Conservation (phyloP, 2,888 invertebrate genomes). For the Ophion slaviceki region DNA sequence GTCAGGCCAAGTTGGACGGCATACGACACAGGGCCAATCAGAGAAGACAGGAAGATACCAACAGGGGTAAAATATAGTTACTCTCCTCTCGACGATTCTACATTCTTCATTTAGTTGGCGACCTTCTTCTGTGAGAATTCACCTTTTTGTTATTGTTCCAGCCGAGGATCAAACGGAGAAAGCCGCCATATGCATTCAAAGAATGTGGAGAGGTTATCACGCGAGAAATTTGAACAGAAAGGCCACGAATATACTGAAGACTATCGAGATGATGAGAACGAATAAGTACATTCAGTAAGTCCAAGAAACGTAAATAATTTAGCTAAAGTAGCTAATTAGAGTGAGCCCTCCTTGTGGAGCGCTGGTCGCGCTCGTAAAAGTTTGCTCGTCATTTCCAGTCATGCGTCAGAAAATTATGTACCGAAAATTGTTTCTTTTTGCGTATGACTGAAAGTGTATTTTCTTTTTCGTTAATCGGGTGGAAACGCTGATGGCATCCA, state of each 20-base stretch:
- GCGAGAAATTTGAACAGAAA: constrained; percentile 90
- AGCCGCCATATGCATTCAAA: constrained; percentile 93
- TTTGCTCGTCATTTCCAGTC: too few species aligned
- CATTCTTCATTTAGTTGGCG: background rate
- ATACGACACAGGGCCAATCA: constrained; percentile 87
- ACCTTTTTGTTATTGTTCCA: constrained; percentile 52
- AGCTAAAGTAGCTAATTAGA: background rate
- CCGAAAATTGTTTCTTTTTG: too few species aligned
- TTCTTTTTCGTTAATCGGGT: too few species aligned
- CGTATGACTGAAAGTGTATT: too few species aligned
- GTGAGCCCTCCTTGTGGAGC: background rate
- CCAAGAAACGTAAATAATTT: constrained; percentile 61
- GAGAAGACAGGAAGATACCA: constrained; percentile 80
- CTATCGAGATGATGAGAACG: constrained; percentile 90
- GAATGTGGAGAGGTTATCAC: constrained; percentile 93
- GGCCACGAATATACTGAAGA: constrained; percentile 87
- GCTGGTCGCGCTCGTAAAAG: too few species aligned
- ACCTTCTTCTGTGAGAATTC: background rate
- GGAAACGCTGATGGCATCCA: too few species aligned
- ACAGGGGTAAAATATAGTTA: constrained; percentile 72
- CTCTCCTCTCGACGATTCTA: background rate
- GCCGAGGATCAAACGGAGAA: constrained; percentile 79
- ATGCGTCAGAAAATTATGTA: too few species aligned
- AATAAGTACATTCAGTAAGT: constrained; percentile 93
- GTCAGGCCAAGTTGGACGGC: constrained; percentile 88